phyloP scores from a whole-genome alignment of 2,113 vertebrate genomes.

The Patagioenas fasciata region DNA sequence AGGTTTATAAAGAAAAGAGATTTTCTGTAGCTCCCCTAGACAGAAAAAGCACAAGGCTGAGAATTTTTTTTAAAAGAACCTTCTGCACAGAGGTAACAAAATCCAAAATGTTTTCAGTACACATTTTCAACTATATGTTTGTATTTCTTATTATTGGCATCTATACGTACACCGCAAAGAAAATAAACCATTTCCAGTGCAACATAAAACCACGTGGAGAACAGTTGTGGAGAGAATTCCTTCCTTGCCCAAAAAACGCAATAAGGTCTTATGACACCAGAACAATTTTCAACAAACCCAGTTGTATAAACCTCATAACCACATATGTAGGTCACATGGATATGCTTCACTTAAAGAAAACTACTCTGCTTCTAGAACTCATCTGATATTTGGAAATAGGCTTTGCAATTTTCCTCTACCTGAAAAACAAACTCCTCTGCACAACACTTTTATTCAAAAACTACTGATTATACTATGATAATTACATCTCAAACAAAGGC shows the following conservation, averaged over 20 bases:
- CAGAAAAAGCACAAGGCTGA: background rate
- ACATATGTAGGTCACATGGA: background rate
- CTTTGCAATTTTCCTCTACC: background rate
- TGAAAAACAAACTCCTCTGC: background rate
- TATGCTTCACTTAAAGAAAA: background rate
- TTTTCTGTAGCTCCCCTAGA: background rate
- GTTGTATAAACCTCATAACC: background rate
- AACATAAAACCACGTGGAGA: background rate
- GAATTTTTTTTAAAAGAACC: background rate
- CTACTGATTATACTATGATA: background rate
- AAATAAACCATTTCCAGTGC: background rate
- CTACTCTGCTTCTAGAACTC: background rate
- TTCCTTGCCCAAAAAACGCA: background rate
- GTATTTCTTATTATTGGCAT: background rate
- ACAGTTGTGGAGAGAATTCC: background rate
- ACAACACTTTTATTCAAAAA: background rate
- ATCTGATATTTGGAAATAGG: background rate
- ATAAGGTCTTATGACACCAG: background rate
- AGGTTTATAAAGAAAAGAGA: background rate
- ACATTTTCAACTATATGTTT: background rate
- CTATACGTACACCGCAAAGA: background rate
- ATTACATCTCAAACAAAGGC: background rate
- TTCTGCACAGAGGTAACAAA: background rate
- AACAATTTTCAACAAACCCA: background rate
- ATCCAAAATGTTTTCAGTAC: background rate